Conservation (phyloP, 2,797 vertebrate species). For the Melanotaenia pygmaea region DNA sequence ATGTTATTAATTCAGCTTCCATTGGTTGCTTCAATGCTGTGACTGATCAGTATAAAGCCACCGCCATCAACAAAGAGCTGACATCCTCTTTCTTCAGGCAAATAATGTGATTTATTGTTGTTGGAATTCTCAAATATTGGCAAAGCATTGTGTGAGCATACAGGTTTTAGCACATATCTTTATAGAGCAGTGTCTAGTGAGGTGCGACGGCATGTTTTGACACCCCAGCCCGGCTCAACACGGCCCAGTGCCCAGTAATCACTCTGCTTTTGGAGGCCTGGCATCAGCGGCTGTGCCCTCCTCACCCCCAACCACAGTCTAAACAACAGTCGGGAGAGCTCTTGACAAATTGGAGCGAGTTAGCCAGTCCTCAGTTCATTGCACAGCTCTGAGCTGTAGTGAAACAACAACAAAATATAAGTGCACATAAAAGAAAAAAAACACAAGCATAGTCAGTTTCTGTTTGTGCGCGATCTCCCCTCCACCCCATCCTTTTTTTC, state of each 20-base stretch:
- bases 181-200: slow-evolving; percentile 53
- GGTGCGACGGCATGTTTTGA: slow-evolving; percentile 72
- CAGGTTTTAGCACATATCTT: slow-evolving; percentile 55
- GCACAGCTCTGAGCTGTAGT: slow-evolving; percentile 71
- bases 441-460: slow-evolving; percentile 51
- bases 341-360: slow-evolving; percentile 80
- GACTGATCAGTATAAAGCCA: background rate
- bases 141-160: slow-evolving; percentile 28
- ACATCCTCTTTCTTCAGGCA: slow-evolving; percentile 8
- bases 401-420: slow-evolving; percentile 75
- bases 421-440: slow-evolving; percentile 60
- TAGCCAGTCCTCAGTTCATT: slow-evolving; percentile 78
- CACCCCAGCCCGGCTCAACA: slow-evolving; percentile 61
- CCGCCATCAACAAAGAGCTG: background rate
- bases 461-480: slow-evolving; percentile 41
- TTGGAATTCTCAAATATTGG: slow-evolving; percentile 28
- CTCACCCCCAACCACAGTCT: slow-evolving; percentile 64
- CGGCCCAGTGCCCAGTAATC: slow-evolving; percentile 76
- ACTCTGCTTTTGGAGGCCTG: slow-evolving; percentile 68
- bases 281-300: slow-evolving; percentile 61
- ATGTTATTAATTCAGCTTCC: background rate
- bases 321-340: slow-evolving; percentile 70
- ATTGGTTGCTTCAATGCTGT: background rate
- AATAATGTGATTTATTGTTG: slow-evolving; percentile 27
- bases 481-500: slow-evolving; percentile 5